A percentile compares a stretch with the other conserved stretches of the same genome.
Conservation (phyloP, 2,113 vertebrate species). For the Heterotilapia buettikoferi region DNA sequence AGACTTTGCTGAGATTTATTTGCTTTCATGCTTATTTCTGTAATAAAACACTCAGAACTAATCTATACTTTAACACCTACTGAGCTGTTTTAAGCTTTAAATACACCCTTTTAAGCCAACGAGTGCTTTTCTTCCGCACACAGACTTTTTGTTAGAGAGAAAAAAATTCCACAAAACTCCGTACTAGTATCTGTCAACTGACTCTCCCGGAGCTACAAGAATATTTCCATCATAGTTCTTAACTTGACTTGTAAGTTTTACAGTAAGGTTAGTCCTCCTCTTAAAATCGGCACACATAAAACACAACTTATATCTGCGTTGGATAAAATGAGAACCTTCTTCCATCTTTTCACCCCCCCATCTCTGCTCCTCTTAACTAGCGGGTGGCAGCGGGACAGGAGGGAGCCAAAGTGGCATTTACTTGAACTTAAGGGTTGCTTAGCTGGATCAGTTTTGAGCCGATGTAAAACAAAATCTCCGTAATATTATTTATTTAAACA, state of each 20-base stretch:
- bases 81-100: background rate
- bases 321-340: background rate
- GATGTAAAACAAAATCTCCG: background rate
- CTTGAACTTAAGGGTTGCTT: background rate
- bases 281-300: background rate
- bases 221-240: background rate
- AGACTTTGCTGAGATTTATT: background rate
- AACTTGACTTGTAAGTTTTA: background rate
- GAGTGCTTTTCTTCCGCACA: background rate
- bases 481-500: background rate
- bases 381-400: background rate
- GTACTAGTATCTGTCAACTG: background rate
- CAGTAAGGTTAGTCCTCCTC: background rate
- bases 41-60: background rate
- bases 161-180: background rate
- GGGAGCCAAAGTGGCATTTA: conserved; percentile 1
- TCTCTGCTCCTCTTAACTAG: background rate
- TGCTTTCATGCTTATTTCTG: background rate
- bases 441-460: background rate
- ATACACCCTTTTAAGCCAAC: background rate
- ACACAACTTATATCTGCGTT: background rate
- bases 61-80: background rate
- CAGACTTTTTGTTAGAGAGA: background rate
- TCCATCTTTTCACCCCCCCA: background rate
- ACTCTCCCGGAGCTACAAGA: background rate